A percentile compares a stretch with the other conserved stretches of the same genome.
These are phyloP conservation scores for Drosophila cardini DNA, from an alignment of 1,140 invertebrate genomes.

Conservation along the genomic window DNA sequence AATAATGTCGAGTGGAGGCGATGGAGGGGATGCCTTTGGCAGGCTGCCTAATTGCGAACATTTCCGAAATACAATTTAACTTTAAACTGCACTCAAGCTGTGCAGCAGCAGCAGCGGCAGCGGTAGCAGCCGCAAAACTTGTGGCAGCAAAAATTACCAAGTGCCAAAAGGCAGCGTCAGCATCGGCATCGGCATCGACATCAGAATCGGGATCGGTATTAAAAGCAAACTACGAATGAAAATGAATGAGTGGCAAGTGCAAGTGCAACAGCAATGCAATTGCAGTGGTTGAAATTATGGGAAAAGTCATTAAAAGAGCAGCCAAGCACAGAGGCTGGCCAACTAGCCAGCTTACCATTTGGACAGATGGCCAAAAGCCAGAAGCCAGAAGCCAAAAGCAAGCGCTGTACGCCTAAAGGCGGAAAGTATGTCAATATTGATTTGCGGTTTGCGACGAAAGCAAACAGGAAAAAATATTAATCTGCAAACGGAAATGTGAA, in stretches of 20 bases:
- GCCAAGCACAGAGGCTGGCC: constrained; percentile 30
- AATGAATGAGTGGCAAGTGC: constrained; percentile 41
- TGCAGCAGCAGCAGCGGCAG: constrained; percentile 32
- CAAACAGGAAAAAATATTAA: constrained; percentile 59
- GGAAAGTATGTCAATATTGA: constrained; percentile 79
- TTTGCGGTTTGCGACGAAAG: constrained; percentile 66
- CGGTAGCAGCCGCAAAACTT: constrained; percentile 59
- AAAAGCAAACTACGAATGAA: constrained; percentile 24
- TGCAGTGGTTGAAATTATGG: constrained; percentile 64
- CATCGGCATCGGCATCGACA: constrained; percentile 11
- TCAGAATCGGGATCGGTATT: constrained; percentile 1
- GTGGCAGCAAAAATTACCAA: constrained; percentile 72
- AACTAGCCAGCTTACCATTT: constrained; percentile 1
- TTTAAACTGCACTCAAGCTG: constrained; percentile 81
- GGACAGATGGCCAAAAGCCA: background rate
- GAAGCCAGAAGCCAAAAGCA: constrained; percentile 14
- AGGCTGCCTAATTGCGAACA: constrained; percentile 81
- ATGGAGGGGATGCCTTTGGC: constrained; percentile 64
- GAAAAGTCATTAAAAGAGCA: constrained; percentile 76
- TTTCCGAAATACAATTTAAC: constrained; percentile 82
- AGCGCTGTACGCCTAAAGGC: constrained; percentile 6
- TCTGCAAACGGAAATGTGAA: constrained; percentile 35
- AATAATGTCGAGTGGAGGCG: constrained; percentile 8
- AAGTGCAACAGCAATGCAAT: constrained; percentile 52
- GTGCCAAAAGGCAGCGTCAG: constrained; percentile 63